These are phyloP conservation scores for Camelus bactrianus DNA, from an alignment of 2,113 vertebrate genomes.

Conservation along the genomic window DNA sequence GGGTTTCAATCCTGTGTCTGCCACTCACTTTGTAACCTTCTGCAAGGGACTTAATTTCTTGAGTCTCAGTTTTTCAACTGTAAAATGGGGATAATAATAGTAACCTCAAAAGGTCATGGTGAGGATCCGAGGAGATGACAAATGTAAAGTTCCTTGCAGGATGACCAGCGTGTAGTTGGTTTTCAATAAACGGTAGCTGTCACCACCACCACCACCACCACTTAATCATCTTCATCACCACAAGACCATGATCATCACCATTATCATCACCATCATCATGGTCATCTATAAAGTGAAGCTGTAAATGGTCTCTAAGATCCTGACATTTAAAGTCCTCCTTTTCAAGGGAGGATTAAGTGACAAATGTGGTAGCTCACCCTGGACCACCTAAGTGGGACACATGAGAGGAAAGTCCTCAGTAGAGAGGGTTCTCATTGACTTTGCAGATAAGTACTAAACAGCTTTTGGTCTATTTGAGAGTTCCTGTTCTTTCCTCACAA, in stretches of 20 bases:
- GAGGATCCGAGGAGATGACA: background rate
- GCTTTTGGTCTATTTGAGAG: background rate
- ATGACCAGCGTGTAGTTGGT: background rate
- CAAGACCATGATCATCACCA: background rate
- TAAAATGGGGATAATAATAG: background rate
- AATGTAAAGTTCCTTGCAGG: background rate
- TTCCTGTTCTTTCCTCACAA: background rate
- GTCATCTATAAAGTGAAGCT: background rate
- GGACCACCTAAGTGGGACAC: background rate
- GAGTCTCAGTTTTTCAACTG: slow-evolving; percentile 23
- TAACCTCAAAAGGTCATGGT: background rate
- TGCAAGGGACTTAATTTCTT: background rate
- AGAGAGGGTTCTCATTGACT: background rate
- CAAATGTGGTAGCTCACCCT: background rate
- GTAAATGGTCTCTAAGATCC: background rate
- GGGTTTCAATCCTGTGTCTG: background rate
- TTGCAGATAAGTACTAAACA: background rate
- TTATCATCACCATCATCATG: background rate
- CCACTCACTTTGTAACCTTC: background rate
- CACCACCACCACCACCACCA: background rate
- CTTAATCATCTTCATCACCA: no score
- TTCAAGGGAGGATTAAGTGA: background rate
- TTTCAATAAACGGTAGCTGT: background rate
- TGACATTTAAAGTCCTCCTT: background rate
- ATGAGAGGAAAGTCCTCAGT: background rate